Conservation (phyloP, 2,888 invertebrate species). For the Leucania comma region DNA sequence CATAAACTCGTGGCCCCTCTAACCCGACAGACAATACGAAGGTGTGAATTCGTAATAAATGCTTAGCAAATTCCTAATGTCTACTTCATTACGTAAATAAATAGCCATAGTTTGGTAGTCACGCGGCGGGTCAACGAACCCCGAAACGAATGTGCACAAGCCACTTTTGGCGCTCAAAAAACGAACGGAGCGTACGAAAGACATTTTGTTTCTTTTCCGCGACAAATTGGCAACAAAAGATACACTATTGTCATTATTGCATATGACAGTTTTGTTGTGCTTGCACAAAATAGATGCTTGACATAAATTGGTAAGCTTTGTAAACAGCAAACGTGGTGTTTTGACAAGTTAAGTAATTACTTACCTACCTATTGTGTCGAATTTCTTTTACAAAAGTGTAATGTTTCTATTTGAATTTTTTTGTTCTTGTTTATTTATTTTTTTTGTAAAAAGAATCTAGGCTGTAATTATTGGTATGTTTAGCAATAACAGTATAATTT, state of each 20-base stretch:
- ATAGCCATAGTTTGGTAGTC: constrained; percentile 56
- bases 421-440: background rate
- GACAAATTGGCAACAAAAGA: constrained; percentile 56
- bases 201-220: constrained; percentile 37
- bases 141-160: constrained; percentile 44
- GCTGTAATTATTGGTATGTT: background rate
- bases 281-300: constrained; percentile 28
- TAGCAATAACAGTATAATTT: background rate
- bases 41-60: constrained; percentile 61
- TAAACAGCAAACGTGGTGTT: constrained; percentile 21
- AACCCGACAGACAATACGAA: constrained; percentile 41
- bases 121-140: constrained; percentile 57
- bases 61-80: constrained; percentile 57
- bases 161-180: constrained; percentile 37
- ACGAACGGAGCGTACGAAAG: constrained; percentile 23
- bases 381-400: constrained; percentile 13
- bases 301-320: constrained; percentile 10
- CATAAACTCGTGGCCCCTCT: constrained; percentile 15
- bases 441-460: background rate
- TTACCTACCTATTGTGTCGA: constrained; percentile 1
- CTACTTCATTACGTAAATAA: constrained; percentile 60
- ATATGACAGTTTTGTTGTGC: constrained; percentile 28
- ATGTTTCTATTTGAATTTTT: background rate
- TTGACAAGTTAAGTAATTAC: constrained; percentile 18
- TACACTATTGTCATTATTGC: constrained; percentile 26